Evolutionary conservation across 2,888 invertebrate species (phyloP), one percentile per base, ranked within the genome.

Genomic region (Rhamphomyia laevipes): DNA sequence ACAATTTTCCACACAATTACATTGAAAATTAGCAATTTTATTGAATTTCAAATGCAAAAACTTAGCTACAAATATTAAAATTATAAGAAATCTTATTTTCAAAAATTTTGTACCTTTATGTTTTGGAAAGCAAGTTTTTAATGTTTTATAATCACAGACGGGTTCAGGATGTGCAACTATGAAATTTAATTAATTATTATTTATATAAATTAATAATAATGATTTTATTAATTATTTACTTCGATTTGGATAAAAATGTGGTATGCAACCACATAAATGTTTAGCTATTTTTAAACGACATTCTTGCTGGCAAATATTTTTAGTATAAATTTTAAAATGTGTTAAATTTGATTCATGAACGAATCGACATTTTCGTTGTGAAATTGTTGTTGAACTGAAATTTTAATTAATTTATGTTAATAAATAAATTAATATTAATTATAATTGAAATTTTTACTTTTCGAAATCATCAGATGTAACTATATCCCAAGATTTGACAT

Each of bases 201-300:
- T n/a, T n/a, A n/a, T n/a, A n/a, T n/a, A n/a, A n/a, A n/a, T n/a
- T n/a, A n/a, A n/a, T n/a, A n/a, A n/a, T n/a, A n/a, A n/a, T n/a
- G n/a, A n/a, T n/a, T n/a, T n/a, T n/a, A n/a, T n/a, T n/a, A n/a
- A n/a, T 6, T 45, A 53, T 59, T 57, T 54, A 66, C 68, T 58
- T 45, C 58, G 58, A 54, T 70, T 71, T 2, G 69, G 67, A 58
- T 70, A 71, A 51, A 71, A 71, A 53, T 71, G 70, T 3, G 70
- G 71, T 53, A 71, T 70, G 37, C 70, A 71, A 52, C 63, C 61
- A 47, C 71, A 71, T 12, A 59, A 53, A 31, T 57, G 56, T 27
- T 59, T 63, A 1, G 67, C 68, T 48, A 68, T 53, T 48, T 68
- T 63, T 0, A 71, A 55, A 4, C 70, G 65, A 45, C 70, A 71